Percentiles rank a stretch among this genome's conserved stretches.
phyloP scores from a whole-genome alignment of 2,888 invertebrate species.

The Scaptomyza cyrtandrae region DNA sequence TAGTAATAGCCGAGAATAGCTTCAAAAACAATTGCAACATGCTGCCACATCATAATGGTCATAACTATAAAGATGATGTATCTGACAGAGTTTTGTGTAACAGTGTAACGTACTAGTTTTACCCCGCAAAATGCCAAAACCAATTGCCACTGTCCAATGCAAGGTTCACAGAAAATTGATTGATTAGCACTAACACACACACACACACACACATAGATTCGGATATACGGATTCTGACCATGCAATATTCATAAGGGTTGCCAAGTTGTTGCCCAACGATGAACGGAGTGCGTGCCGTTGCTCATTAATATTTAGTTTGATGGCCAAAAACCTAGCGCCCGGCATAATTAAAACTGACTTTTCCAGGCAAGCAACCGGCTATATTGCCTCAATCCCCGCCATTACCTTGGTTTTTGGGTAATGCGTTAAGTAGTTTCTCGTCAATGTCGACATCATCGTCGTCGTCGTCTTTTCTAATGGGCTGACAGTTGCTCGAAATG shows the following conservation, averaged over 20 bases:
- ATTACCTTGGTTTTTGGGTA: slow-evolving; percentile 36
- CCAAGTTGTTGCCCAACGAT: slow-evolving; percentile 13
- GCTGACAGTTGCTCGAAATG: slow-evolving; percentile 80
- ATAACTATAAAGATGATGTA: slow-evolving; percentile 32
- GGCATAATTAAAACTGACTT: slow-evolving; percentile 78
- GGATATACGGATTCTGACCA: slow-evolving; percentile 42
- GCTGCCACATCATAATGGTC: slow-evolving; percentile 9
- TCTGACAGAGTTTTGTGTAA: slow-evolving; percentile 21
- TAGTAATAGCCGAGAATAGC: slow-evolving; percentile 45
- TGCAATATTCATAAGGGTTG: slow-evolving; percentile 76
- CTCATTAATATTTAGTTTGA: slow-evolving; percentile 71
- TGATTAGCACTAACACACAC: slow-evolving; percentile 56
- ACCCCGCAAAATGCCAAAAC: slow-evolving; percentile 43
- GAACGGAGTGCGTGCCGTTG: slow-evolving; percentile 48
- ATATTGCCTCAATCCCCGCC: not conserved
- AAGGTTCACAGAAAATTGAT: slow-evolving; percentile 57
- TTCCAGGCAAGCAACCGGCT: slow-evolving; percentile 56
- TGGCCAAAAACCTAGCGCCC: slow-evolving; percentile 25
- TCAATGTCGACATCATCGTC: slow-evolving; percentile 57
- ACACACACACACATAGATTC: slow-evolving; percentile 3
- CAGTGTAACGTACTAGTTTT: slow-evolving; percentile 31
- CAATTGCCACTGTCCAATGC: slow-evolving; percentile 52
- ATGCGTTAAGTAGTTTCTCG: slow-evolving; percentile 77
- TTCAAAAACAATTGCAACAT: slow-evolving; percentile 61
- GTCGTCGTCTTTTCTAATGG: slow-evolving; percentile 55